Evolutionary conservation across 2,797 vertebrate genomes (phyloP).

Genomic region (Pyrocephalus nanus): DNA sequence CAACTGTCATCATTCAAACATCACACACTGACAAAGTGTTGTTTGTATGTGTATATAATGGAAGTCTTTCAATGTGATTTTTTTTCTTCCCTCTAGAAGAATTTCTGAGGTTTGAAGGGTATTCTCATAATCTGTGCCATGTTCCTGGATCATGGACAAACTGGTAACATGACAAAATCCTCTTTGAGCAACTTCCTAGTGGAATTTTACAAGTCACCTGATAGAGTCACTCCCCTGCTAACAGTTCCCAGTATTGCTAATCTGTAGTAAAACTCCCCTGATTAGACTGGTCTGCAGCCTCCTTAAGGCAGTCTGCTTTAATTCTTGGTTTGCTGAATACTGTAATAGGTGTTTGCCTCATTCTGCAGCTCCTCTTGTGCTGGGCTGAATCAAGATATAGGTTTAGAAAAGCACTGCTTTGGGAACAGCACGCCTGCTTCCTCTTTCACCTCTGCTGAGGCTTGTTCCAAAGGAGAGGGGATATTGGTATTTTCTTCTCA

Average conservation of each 20-base stretch:
- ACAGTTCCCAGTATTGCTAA: not conserved
- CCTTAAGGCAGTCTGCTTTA: not conserved
- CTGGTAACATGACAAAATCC: not conserved
- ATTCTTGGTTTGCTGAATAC: not conserved
- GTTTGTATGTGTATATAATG: not conserved
- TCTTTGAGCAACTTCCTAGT: not conserved
- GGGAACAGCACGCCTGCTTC: not conserved
- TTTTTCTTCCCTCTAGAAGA: not conserved
- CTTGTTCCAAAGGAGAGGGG: not conserved
- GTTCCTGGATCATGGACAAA: not conserved
- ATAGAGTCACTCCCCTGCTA: not conserved
- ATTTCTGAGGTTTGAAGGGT: not conserved
- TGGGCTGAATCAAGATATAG: not conserved
- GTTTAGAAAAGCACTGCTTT: not conserved
- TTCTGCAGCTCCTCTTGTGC: not conserved
- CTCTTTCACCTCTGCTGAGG: not conserved
- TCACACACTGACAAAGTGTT: not conserved
- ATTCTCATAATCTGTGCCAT: not conserved
- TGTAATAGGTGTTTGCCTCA: not conserved
- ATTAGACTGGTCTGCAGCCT: not conserved
- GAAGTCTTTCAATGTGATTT: not conserved
- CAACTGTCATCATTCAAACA: not conserved
- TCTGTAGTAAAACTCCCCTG: not conserved
- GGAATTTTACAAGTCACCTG: slow-evolving; percentile 29
- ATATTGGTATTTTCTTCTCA: not conserved